These are phyloP conservation scores for Neopelma chrysocephalum DNA, from an alignment of 2,797 vertebrate species.

Conservation along the genomic window DNA sequence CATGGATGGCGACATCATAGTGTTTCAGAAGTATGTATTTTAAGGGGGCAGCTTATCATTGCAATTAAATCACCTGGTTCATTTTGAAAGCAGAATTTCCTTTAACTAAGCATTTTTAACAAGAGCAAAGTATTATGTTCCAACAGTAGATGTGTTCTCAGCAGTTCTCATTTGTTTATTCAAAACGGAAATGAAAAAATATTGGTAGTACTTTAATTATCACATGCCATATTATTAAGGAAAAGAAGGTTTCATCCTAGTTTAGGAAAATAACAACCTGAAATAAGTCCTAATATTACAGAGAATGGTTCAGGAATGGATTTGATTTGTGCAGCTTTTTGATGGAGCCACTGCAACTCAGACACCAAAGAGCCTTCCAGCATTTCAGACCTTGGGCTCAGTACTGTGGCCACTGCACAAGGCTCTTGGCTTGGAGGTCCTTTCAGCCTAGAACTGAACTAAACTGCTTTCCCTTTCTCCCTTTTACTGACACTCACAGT, in stretches of 20 bases:
- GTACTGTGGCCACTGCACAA: background rate
- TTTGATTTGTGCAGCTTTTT: background rate
- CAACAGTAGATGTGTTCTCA: background rate
- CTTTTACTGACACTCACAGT: background rate
- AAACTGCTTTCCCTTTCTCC: background rate
- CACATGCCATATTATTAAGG: background rate
- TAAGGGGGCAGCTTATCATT: background rate
- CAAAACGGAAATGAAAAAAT: background rate
- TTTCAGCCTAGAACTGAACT: background rate
- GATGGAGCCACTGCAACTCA: background rate
- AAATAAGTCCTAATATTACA: background rate
- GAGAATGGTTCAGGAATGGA: background rate
- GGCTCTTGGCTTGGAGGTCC: slow-evolving; percentile 8
- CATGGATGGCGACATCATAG: slow-evolving; percentile 99
- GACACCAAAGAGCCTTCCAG: background rate
- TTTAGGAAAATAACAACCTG: background rate
- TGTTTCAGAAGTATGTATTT: slow-evolving; percentile 94
- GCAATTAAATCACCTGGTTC: background rate
- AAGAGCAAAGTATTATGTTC: background rate
- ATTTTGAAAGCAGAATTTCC: background rate
- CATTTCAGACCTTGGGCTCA: background rate
- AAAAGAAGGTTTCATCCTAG: background rate
- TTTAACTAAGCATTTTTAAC: background rate
- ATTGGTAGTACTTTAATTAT: background rate
- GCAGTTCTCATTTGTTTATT: background rate